Percentiles rank a stretch among this genome's conserved stretches.
Evolutionary conservation across 2,113 vertebrate species (phyloP).

Genomic region (Stegastes partitus): DNA sequence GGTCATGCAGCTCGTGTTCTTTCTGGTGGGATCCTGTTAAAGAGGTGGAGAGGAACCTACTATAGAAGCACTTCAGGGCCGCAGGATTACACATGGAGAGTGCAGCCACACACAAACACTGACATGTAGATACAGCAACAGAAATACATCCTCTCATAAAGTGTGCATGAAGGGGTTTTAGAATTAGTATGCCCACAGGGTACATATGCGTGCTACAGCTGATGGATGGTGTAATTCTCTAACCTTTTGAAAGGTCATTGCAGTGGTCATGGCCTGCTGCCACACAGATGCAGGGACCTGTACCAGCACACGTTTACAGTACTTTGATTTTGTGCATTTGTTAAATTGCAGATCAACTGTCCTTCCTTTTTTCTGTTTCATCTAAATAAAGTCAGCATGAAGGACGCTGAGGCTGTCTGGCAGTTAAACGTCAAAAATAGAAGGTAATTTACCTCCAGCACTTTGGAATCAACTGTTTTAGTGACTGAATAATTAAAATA

Average conservation of each 20-base stretch:
- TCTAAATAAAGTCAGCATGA: too few relatives aligned
- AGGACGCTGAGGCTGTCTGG: too few relatives aligned
- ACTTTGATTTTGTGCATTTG: too few relatives aligned
- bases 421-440: too few relatives aligned
- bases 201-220: background rate
- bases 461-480: too few relatives aligned
- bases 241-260: slow-evolving; percentile 3
- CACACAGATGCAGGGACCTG: background rate
- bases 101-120: too few relatives aligned
- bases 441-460: too few relatives aligned
- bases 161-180: background rate
- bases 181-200: background rate
- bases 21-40: slow-evolving; percentile 14
- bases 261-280: background rate
- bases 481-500: too few relatives aligned
- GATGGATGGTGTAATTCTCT: slow-evolving; percentile 8
- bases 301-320: background rate
- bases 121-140: background rate
- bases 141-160: background rate
- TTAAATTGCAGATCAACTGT: background rate
- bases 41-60: background rate
- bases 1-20: slow-evolving; percentile 20
- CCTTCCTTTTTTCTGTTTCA: too few relatives aligned
- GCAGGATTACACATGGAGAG: background rate
- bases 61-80: slow-evolving; percentile 2